These are phyloP conservation scores for Ooceraea biroi DNA, from an alignment of 1,140 invertebrate genomes.

Conservation along the genomic window DNA sequence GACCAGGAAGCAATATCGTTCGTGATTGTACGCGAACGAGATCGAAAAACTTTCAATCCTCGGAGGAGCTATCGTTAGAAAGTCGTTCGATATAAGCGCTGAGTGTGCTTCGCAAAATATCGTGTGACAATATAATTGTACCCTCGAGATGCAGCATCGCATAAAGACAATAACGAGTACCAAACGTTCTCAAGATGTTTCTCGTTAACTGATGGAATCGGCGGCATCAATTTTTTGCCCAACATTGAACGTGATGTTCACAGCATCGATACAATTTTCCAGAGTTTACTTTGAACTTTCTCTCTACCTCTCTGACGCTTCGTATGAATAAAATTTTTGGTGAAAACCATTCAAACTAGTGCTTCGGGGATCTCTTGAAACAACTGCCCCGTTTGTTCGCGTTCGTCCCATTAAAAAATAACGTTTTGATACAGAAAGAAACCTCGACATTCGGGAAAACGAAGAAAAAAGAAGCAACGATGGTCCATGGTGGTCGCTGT, in stretches of 20 bases:
- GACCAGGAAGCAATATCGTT: constrained; percentile 62
- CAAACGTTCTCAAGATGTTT: neutral
- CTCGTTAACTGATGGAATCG: neutral
- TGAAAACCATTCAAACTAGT: neutral
- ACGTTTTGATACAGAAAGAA: constrained; percentile 23
- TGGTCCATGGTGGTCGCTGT: neutral
- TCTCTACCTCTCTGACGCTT: too few relatives aligned
- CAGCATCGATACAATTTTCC: too few relatives aligned
- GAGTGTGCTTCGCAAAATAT: constrained; percentile 54
- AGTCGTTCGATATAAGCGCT: constrained; percentile 63
- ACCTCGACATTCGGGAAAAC: constrained; percentile 4
- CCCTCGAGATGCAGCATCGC: constrained; percentile 53
- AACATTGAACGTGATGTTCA: too few relatives aligned
- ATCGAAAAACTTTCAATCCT: constrained; percentile 75
- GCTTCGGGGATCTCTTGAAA: neutral
- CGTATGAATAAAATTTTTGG: too few relatives aligned
- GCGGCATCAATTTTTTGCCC: too few relatives aligned
- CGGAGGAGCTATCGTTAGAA: constrained; percentile 71
- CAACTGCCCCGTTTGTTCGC: constrained; percentile 5
- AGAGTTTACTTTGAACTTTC: too few relatives aligned
- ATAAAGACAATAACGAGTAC: neutral
- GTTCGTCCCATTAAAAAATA: constrained; percentile 6
- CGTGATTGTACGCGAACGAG: constrained; percentile 65
- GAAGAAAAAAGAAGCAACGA: constrained; percentile 6
- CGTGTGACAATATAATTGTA: constrained; percentile 64